Evolutionary conservation across 2,888 invertebrate species (phyloP).

Genomic region (Elegia similella): DNA sequence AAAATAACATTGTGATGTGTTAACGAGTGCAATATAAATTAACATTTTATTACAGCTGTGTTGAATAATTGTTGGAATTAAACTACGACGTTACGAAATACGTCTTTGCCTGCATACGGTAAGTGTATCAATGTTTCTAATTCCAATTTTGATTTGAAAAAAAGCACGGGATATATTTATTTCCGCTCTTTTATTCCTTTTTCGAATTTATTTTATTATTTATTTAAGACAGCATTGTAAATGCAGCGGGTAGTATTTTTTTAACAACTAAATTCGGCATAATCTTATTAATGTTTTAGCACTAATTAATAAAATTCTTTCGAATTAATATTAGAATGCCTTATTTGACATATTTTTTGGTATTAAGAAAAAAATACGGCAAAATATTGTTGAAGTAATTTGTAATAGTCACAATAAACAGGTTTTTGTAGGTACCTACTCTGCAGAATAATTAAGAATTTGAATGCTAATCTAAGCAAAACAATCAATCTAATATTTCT

Average conservation of each 20-base stretch:
- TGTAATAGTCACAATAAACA: too few relatives aligned
- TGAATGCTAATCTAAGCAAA: too few relatives aligned
- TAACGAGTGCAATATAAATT: not conserved
- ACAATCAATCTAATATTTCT: too few relatives aligned
- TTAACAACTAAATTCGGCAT: too few relatives aligned
- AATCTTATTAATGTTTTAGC: too few relatives aligned
- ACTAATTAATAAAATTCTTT: too few relatives aligned
- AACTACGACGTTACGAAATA: not conserved
- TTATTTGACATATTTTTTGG: too few relatives aligned
- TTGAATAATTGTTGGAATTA: not conserved
- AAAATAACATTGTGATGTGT: not conserved
- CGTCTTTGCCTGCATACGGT: conserved; percentile 8
- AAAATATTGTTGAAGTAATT: too few relatives aligned
- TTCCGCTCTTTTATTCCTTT: not conserved
- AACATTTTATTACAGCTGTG: not conserved
- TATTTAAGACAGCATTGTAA: not conserved
- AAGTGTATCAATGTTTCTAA: conserved; percentile 1
- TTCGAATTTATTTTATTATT: not conserved
- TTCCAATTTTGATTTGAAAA: not conserved
- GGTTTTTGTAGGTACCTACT: too few relatives aligned
- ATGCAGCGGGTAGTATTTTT: not conserved
- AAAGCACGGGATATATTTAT: not conserved
- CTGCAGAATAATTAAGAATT: too few relatives aligned
- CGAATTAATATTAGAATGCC: too few relatives aligned
- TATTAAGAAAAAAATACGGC: too few relatives aligned